Evolutionary conservation across 2,888 invertebrate genomes (phyloP), one percentile per base, ranked within the genome.

Genomic region (Pimpla rufipes): DNA sequence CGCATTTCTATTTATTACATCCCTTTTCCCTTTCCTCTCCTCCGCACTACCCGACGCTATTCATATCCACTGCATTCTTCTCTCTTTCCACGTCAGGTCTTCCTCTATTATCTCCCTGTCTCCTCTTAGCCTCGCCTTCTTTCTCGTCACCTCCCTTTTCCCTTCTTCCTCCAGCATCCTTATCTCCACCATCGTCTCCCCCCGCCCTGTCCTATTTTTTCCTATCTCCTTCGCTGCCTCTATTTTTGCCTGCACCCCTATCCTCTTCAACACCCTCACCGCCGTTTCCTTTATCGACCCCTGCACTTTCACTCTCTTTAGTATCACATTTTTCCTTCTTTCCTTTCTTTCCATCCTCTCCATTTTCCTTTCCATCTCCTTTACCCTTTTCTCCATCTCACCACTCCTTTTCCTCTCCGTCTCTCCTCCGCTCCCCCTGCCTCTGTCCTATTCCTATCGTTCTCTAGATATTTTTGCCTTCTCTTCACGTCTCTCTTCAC

Each of bases 61-160:
- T 45, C 47, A 1, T n/a, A 0, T 0, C 76, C 67, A 57, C n/a
- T 47, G 67, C 47, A 37, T 59, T 5, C n/a, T 68, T 21, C 21
- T 76, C n/a, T 76, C 59, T n/a, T 35, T 59, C 67, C 21, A 67
- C 29, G 67, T 67, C 10, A 47, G 7, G 11, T 47, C 59, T 0
- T 68, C 57, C 6, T 67, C 76, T 0, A 76, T 75, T 16, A 6
- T 52, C 0, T 18, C 18, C 18, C n/a, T 67, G 7, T 13, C 35
- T 0, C 18, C 76, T n/a, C n/a, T 45, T 16, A 67, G 0, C 13
- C 47, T 47, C 11, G 18, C 21, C 29, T 1, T 55, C 7, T 11
- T 66, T 7, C n/a, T 59, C 67, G 67, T 68, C 6, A 59, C 59
- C n/a, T 68, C 37, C 21, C 0, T 59, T 13, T 77, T 59, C 2